phyloP scores from a whole-genome alignment of 2,113 vertebrate species.

The Sander lucioperca region DNA sequence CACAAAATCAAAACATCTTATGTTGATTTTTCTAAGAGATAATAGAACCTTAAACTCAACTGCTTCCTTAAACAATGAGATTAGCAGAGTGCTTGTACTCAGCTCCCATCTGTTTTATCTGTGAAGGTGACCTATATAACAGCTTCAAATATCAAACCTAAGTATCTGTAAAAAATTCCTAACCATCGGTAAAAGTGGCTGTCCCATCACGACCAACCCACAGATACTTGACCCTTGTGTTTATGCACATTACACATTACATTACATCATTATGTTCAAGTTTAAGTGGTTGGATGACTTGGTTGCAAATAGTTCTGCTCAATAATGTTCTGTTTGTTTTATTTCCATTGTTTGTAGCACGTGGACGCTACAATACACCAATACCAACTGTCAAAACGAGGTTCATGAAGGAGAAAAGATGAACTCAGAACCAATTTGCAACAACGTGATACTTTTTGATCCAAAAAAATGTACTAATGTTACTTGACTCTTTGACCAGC shows the following conservation, averaged over 20 bases:
- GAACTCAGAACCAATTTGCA: not conserved
- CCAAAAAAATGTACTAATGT: not conserved
- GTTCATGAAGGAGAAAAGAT: not conserved
- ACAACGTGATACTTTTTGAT: not conserved
- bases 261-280: constrained; percentile 20
- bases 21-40: not conserved
- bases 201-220: constrained; percentile 2
- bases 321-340: not conserved
- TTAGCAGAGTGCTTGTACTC: not conserved
- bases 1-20: not conserved
- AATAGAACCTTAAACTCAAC: constrained; percentile 2
- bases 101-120: not conserved
- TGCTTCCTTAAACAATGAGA: constrained; percentile 17
- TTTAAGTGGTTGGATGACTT: not conserved
- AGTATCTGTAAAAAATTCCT: not conserved
- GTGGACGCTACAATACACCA: not conserved
- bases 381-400: not conserved
- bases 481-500: not conserved
- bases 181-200: not conserved
- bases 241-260: not conserved
- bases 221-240: constrained; percentile 5
- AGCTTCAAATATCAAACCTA: constrained; percentile 2
- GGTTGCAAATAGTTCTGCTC: not conserved
- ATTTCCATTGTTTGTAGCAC: not conserved
- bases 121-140: not conserved